These are phyloP conservation scores for Mactromeris polynyma DNA, from an alignment of 2,888 invertebrate genomes.

Conservation along the genomic window DNA sequence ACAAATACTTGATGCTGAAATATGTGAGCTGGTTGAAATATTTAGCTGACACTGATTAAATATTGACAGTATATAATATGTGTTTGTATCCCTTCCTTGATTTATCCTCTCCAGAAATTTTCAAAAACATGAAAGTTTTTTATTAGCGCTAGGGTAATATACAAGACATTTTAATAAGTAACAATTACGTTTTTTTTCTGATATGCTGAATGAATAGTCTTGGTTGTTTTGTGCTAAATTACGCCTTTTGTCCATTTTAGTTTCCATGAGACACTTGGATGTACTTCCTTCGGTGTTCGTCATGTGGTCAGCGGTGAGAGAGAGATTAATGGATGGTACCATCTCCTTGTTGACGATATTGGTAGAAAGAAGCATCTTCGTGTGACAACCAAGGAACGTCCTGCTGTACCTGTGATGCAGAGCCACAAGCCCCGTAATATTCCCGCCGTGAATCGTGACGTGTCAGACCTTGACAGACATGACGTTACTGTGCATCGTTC, in stretches of 20 bases:
- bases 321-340: conserved; percentile 91
- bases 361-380: conserved; percentile 88
- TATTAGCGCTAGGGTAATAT: too few species aligned
- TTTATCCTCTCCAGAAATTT: too few species aligned
- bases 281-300: conserved; percentile 95
- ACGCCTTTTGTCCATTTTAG: conserved; percentile 9
- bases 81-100: too few species aligned
- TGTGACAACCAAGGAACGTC: conserved; percentile 66
- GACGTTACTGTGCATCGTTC: conserved; percentile 74
- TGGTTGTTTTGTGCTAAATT: too few species aligned
- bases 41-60: too few species aligned
- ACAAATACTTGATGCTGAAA: too few species aligned
- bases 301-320: conserved; percentile 90
- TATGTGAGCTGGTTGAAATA: too few species aligned
- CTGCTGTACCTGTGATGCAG: conserved; percentile 40
- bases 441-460: conserved; percentile 61
- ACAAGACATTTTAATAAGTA: too few species aligned
- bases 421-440: conserved; percentile 19
- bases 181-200: not conserved
- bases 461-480: conserved; percentile 48
- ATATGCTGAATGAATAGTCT: too few species aligned
- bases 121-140: too few species aligned
- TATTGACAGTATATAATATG: too few species aligned
- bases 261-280: conserved; percentile 95
- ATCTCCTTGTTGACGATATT: conserved; percentile 91